phyloP scores from a whole-genome alignment of 2,888 invertebrate species.

The Callinectes sapidus region DNA sequence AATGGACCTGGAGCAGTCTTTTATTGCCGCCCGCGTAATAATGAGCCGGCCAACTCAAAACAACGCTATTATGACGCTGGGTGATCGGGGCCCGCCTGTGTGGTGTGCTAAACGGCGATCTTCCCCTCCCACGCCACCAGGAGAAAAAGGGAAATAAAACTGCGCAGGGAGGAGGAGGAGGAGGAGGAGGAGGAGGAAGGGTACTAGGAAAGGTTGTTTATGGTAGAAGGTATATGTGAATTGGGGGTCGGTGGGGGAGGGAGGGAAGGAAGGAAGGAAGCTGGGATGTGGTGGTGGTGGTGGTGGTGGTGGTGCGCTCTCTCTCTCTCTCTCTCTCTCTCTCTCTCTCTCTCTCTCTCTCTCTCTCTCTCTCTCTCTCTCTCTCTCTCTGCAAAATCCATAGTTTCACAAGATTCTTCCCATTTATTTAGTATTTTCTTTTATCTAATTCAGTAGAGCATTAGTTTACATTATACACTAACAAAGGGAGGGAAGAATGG shows the following conservation, averaged over 20 bases:
- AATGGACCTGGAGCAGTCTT: not conserved
- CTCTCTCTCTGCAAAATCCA: too few species aligned
- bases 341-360: too few species aligned
- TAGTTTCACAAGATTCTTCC: too few species aligned
- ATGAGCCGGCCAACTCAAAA: not conserved
- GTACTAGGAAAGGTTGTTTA: not conserved
- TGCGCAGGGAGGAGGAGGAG: not conserved
- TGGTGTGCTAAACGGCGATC: not conserved
- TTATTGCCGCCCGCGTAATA: slow-evolving; percentile 5
- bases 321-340: not conserved
- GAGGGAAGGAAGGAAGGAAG: too few species aligned
- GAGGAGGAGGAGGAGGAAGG: slow-evolving; percentile 14
- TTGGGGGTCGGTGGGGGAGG: not conserved
- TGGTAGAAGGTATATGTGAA: not conserved
- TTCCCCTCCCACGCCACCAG: not conserved
- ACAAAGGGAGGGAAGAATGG: too few species aligned
- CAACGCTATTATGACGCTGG: not conserved
- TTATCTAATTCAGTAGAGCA: too few species aligned
- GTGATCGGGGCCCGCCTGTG: not conserved
- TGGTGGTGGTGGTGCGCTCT: not conserved
- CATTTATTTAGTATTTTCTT: too few species aligned
- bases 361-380: too few species aligned
- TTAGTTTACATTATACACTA: too few species aligned
- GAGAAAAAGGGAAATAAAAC: not conserved
- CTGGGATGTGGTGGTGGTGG: not conserved